Base-by-base conservation (phyloP, 2,888 invertebrate species). In the Gymnosoma rotundatum region DNA sequence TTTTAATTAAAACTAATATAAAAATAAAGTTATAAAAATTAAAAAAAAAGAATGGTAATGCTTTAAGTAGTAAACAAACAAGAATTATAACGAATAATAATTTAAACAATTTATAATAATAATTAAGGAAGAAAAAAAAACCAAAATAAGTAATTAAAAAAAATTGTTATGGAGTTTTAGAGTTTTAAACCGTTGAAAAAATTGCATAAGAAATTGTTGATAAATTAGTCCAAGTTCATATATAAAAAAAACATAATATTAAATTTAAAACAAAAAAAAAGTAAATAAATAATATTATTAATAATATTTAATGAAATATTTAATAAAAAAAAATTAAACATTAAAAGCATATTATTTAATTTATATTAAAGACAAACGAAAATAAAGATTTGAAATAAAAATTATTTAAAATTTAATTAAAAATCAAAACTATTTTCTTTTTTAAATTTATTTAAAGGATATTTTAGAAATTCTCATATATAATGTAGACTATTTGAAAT, bases 131-230 rank as follows among this genome's bases (percentile, higher is more conserved):
- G 32, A 32, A 32, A 32, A 25, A 73, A 66, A 64, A 64, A 66
- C 14, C 66, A 66, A 66, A 45, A 78, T 69, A 78, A 84, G 63
- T 78, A 81, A 74, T 61, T 54, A 82, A 76, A 85, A 72, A 74
- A 82, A 85, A 82, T 82, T 85, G 85, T 85, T 85, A 85, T 78
- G 79, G 75, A 82, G 85, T 85, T 85, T 82, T 85, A 82, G 85
- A 85, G 72, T 85, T 85, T 85, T 85, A 85, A 85, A 85, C 82
- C 78, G 81, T 89, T 89, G 90, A 89, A 89, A 90, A n/a, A 90
- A 89, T 89, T 90, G 90, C 88, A 88, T 90, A 90, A 90, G 89
- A 90, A 90, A 90, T 90, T 90, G 91, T 90, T 90, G 88, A 90
- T 87, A 89, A 89, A 88, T 90, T 90, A 90, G 90, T 87, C 87